Conservation (phyloP, 2,888 invertebrate genomes). For the Thumatha senex region DNA sequence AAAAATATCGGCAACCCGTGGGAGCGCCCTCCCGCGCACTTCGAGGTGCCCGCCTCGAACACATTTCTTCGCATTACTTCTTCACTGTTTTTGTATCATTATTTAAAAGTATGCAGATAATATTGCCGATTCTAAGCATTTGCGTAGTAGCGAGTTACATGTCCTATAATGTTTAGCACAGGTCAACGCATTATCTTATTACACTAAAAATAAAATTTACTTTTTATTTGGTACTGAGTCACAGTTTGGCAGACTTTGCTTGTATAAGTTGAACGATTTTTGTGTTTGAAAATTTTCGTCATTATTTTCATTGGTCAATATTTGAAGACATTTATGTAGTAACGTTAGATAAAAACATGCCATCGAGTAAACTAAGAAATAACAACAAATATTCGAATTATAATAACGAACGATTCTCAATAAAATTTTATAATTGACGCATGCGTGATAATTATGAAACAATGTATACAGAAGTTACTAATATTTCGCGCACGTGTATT, state of each 20-base stretch:
- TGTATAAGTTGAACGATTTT: conserved; percentile 13
- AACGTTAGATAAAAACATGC: background rate
- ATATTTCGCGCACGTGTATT: conserved; percentile 22
- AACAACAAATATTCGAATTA: no score
- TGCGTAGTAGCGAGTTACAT: conserved; percentile 14
- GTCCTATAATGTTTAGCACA: conserved; percentile 5
- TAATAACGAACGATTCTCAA: no score
- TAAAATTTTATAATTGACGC: conserved; percentile 3
- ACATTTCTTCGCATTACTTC: conserved; percentile 74
- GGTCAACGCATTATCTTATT: conserved; percentile 11
- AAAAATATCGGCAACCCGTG: conserved; percentile 86
- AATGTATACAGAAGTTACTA: conserved; percentile 33
- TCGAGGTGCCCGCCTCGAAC: conserved; percentile 71
- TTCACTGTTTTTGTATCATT: conserved; percentile 40
- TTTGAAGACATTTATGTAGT: background rate
- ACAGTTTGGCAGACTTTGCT: conserved; percentile 25
- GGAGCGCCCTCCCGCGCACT: conserved; percentile 83
- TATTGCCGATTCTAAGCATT: conserved; percentile 16
- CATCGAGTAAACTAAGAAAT: no score
- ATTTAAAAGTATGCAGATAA: conserved; percentile 23
- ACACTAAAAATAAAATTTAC: background rate
- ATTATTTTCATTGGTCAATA: background rate
- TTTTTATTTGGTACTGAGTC: conserved; percentile 22
- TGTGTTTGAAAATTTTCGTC: conserved; percentile 12
- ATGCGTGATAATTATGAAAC: conserved; percentile 20